These are phyloP conservation scores for Scatophagus argus DNA, from an alignment of 2,113 vertebrate genomes.

Conservation along the genomic window DNA sequence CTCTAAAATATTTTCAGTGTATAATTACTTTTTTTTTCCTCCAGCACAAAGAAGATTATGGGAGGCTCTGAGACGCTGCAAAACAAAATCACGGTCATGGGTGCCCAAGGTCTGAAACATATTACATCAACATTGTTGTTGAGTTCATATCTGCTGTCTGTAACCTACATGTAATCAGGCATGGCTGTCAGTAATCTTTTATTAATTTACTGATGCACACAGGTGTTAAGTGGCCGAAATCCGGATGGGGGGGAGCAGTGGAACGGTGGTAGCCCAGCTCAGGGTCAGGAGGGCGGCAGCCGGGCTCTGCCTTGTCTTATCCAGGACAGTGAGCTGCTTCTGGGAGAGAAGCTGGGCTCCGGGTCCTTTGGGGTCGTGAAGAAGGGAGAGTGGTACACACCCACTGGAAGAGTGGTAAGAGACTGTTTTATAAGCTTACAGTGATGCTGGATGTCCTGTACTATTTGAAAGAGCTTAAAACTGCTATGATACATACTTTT, in stretches of 20 bases:
- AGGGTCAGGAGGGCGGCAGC: conserved; percentile 68
- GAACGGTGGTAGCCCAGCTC: conserved; percentile 18
- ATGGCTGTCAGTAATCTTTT: not conserved
- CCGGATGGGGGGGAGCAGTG: conserved; percentile 76
- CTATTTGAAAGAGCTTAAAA: no score
- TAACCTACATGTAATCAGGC: not conserved
- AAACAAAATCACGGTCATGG: conserved; percentile 72
- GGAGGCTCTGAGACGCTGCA: conserved; percentile 86
- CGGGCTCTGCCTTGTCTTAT: conserved; percentile 87
- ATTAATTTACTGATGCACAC: not conserved
- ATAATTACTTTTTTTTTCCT: conserved; percentile 12
- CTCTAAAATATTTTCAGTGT: no score
- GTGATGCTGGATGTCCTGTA: not conserved
- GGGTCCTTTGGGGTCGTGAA: conserved; percentile 92
- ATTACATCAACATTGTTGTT: not conserved
- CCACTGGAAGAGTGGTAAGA: conserved; percentile 85
- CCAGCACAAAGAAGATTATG: conserved; percentile 89
- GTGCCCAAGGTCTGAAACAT: conserved; percentile 77
- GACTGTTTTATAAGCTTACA: not conserved
- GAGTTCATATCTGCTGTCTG: not conserved
- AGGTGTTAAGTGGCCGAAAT: conserved; percentile 75
- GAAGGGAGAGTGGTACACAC: conserved; percentile 87
- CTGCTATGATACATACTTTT: no score
- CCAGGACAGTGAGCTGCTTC: conserved; percentile 86
- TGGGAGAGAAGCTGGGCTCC: conserved; percentile 86